A percentile compares a stretch with the other conserved stretches of the same genome.
Conservation (phyloP, 2,888 invertebrate species). For the Phorcus lineatus region DNA sequence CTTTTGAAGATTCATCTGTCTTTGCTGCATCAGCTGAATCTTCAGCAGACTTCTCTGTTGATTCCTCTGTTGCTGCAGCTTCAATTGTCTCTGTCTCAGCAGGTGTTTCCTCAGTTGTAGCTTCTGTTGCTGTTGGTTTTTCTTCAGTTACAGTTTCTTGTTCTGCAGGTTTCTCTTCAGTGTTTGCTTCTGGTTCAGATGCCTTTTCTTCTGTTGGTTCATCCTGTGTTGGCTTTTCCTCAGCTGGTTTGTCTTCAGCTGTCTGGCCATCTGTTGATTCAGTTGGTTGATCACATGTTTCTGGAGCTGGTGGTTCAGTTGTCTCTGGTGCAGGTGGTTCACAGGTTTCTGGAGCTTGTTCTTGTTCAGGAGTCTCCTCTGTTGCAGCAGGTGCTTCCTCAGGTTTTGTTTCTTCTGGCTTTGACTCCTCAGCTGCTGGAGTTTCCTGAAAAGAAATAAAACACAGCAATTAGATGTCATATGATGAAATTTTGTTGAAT, state of each 20-base stretch:
- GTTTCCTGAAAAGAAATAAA: not conserved
- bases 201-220: not conserved
- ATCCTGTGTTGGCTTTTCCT: not conserved
- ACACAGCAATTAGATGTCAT: no score
- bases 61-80: not conserved
- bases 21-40: not conserved
- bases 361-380: not conserved
- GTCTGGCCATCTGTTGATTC: not conserved
- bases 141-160: not conserved
- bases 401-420: not conserved
- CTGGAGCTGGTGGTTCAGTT: not conserved
- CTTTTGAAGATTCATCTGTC: not conserved
- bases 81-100: not conserved
- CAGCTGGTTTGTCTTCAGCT: conserved; percentile 14
- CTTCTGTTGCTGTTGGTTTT: not conserved
- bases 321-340: not conserved
- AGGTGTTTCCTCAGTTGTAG: not conserved
- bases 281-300: not conserved
- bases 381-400: not conserved
- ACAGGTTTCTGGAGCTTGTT: not conserved
- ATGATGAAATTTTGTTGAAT: no score
- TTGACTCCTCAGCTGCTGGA: not conserved
- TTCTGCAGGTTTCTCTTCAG: not conserved
- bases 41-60: not conserved
- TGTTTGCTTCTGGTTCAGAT: not conserved